Evolutionary conservation across 2,888 invertebrate species (phyloP).

Genomic region (Brassicogethes aeneus): DNA sequence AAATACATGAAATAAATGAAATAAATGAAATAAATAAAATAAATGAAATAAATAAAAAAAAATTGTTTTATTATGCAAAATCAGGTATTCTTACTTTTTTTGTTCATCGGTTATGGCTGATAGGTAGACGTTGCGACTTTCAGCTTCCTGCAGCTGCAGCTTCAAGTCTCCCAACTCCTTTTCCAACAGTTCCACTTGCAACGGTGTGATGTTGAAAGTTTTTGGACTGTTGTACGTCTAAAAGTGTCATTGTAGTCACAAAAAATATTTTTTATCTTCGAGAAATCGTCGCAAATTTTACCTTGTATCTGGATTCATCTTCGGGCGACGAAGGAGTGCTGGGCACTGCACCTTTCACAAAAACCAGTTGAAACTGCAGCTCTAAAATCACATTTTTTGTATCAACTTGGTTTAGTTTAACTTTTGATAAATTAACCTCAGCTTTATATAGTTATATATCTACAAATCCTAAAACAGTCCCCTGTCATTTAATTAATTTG

Average conservation of each 20-base stretch:
- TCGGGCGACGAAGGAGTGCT: constrained; percentile 49
- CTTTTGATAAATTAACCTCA: too few species aligned
- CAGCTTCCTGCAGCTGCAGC: constrained; percentile 47
- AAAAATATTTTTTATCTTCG: too few species aligned
- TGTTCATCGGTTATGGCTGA: constrained; percentile 56
- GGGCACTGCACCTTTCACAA: constrained; percentile 50
- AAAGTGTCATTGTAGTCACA: too few species aligned
- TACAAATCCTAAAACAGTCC: too few species aligned
- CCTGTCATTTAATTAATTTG: too few species aligned
- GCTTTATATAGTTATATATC: too few species aligned
- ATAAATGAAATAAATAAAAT: too few species aligned
- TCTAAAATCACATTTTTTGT: constrained; percentile 51
- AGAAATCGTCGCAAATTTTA: too few species aligned
- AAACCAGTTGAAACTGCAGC: constrained; percentile 66
- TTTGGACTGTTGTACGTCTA: constrained; percentile 45
- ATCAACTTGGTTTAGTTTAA: not conserved
- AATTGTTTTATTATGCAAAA: too few species aligned
- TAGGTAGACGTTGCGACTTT: constrained; percentile 54
- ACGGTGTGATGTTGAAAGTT: constrained; percentile 45
- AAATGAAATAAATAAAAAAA: too few species aligned
- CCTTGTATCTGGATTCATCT: constrained; percentile 47
- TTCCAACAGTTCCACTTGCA: constrained; percentile 55
- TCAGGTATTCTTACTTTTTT: constrained; percentile 45
- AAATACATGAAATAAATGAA: too few species aligned
- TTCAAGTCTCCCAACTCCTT: constrained; percentile 56